Base-by-base conservation (phyloP, 1,140 invertebrate species). In the Stenopsyche tienmushanensis region DNA sequence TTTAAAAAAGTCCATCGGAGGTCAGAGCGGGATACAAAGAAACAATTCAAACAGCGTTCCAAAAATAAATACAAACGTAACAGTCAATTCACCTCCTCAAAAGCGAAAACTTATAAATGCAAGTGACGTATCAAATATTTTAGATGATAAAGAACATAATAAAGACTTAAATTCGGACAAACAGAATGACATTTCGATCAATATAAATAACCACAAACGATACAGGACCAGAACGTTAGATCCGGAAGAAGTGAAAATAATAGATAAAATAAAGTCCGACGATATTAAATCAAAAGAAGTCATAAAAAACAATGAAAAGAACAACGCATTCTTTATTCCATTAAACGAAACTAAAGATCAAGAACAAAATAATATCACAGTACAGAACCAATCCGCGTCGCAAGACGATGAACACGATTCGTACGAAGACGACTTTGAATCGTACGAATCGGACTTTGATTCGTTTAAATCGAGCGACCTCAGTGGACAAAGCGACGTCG, bases 361-460 rank as follows among this genome's bases (percentile, higher is more conserved):
- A 18, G 71, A 73, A 68, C 70, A 71, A 69, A 63, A 55, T 41
- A 34, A 9, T 25, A 66, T 39, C 26, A 39, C 26, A 26, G 21
- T 26, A 21, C 18, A 24, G 45, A 15, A 25, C 41, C 24, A 29
- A 17, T 62, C 20, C 39, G 25, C 20, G 29, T 25, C 23, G 3
- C 65, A 72, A 24, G 70, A 73, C 18, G 39, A 53, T 26, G 53
- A 66, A 17, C 59, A 62, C 41, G 45, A 76, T 0, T 78, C 73
- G 63, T 85, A 85, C 58, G 83, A 84, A 76, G 83, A 84, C 60
- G 83, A 85, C 71, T 85, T 85, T 55, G 83, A 85, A 64, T 84
- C 82, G 18, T 85, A 85, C 64, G 82, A 83, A 70, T 85, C 83
- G 1, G 83, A 85, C 73, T 84, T 84, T 62, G 83, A 84, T 39